Evolutionary conservation across 1,140 invertebrate genomes (phyloP).

Genomic region (Ylistrum balloti): DNA sequence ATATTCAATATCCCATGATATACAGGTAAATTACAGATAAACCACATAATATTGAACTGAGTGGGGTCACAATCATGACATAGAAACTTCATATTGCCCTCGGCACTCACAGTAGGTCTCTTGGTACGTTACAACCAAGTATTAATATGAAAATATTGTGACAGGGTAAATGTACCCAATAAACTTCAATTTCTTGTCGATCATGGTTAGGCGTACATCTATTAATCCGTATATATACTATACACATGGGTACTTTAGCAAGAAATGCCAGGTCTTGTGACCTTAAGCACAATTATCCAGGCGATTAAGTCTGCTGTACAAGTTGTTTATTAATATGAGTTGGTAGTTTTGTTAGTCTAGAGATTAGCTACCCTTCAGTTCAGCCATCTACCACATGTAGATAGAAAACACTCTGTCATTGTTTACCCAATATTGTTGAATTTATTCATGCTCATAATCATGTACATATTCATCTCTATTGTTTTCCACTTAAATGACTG

Average conservation of each 20-base stretch:
- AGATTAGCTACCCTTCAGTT: neutral
- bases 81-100: neutral
- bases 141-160: constrained; percentile 40
- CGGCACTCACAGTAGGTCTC: neutral
- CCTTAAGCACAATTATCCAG: neutral
- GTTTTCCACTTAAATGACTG: neutral
- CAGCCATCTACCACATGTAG: neutral
- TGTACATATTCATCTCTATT: neutral
- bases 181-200: constrained; percentile 3
- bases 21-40: neutral
- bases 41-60: neutral
- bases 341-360: neutral
- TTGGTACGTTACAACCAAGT: neutral
- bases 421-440: neutral
- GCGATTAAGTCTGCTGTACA: neutral
- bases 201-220: neutral
- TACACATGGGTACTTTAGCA: neutral
- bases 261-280: constrained; percentile 30
- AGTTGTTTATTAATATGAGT: neutral
- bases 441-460: neutral
- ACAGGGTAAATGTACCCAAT: constrained; percentile 11
- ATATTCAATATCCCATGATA: neutral
- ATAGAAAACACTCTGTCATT: neutral
- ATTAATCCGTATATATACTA: neutral
- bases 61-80: neutral